Percentiles rank a stretch among this genome's conserved stretches.
Evolutionary conservation across 1,140 invertebrate species (phyloP).

Genomic region (Micrasema longulum): DNA sequence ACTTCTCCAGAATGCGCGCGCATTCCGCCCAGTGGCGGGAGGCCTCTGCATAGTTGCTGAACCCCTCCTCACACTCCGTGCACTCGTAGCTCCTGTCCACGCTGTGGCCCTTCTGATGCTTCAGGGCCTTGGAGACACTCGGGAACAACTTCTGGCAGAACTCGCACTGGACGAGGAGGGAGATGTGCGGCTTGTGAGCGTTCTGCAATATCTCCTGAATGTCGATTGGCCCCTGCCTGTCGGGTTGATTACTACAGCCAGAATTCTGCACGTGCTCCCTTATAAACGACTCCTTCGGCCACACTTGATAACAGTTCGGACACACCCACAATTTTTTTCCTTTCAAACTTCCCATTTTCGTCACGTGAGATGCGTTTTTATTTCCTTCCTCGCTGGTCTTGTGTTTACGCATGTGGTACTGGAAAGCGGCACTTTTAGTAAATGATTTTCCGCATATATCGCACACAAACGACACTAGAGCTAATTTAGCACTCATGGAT

Average conservation of each 20-base stretch:
- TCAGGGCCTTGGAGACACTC: conserved; percentile 61
- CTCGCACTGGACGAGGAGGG: conserved; percentile 61
- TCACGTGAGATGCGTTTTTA: conserved; percentile 54
- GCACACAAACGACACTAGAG: conserved; percentile 17
- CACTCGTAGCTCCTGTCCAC: conserved; percentile 62
- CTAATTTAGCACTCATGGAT: conserved; percentile 10
- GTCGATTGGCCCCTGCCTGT: neutral
- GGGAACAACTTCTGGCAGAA: conserved; percentile 66
- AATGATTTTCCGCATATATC: conserved; percentile 57
- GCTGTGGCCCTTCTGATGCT: conserved; percentile 60
- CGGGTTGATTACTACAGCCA: conserved; percentile 49
- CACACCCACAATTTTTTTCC: conserved; percentile 66
- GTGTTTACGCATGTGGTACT: conserved; percentile 61
- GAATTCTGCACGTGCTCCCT: conserved; percentile 56
- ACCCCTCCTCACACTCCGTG: conserved; percentile 59
- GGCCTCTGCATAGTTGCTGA: conserved; percentile 61
- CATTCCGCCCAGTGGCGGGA: conserved; percentile 62
- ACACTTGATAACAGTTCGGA: conserved; percentile 63
- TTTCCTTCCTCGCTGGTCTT: conserved; percentile 60
- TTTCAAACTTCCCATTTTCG: neutral
- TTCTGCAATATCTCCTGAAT: conserved; percentile 53
- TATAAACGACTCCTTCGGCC: conserved; percentile 60
- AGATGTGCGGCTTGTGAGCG: conserved; percentile 59
- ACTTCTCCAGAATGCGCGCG: conserved; percentile 59
- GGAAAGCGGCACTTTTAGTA: conserved; percentile 58